Evolutionary conservation across 2,888 invertebrate species (phyloP).

Genomic region (Phaedon cochleariae): DNA sequence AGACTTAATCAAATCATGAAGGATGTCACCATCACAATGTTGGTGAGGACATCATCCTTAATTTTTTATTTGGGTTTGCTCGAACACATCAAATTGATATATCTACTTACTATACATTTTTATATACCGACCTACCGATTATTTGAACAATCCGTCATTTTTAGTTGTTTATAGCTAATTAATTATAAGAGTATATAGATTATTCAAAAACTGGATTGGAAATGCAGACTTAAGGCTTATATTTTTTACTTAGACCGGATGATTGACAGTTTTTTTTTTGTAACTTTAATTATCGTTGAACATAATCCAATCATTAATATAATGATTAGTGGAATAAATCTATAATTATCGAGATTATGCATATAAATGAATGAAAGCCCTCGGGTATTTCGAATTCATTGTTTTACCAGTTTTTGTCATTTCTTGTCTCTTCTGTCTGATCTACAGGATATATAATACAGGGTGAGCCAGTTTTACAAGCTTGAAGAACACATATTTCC

Average conservation of each 20-base stretch:
- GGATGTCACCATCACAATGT: no score
- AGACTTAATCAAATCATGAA: no score
- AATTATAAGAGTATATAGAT: neutral
- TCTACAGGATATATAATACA: neutral
- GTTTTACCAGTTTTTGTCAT: neutral
- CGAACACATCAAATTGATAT: no score
- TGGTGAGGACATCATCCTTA: no score
- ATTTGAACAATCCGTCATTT: no score
- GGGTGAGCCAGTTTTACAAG: no score
- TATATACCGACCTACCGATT: no score
- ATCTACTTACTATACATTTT: no score
- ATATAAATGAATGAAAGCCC: neutral
- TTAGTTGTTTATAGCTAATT: no score
- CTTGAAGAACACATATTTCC: no score
- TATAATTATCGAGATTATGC: neutral
- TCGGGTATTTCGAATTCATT: neutral
- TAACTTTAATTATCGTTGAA: neutral
- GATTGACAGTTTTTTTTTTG: neutral
- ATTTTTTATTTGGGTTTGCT: no score
- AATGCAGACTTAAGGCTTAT: neutral
- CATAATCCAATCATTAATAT: neutral
- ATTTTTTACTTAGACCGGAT: neutral
- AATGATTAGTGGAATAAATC: neutral
- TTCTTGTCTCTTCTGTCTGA: neutral
- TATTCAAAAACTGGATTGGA: neutral